These are phyloP conservation scores for Cephus pulcher DNA, from an alignment of 2,888 invertebrate genomes.

Conservation along the genomic window DNA sequence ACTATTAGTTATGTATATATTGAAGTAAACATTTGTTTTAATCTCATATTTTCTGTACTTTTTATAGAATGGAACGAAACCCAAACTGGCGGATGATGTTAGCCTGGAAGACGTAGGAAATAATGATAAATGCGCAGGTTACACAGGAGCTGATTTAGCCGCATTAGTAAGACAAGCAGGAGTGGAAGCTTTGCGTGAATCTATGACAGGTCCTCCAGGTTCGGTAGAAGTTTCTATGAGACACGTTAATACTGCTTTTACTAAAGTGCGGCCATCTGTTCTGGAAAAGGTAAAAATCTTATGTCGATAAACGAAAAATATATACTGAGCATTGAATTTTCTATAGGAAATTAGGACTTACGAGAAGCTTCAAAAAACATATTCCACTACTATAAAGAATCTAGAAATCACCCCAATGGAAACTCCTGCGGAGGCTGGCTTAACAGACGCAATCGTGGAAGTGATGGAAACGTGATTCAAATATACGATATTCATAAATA, in stretches of 20 bases:
- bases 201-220: conserved; percentile 71
- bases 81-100: conserved; percentile 81
- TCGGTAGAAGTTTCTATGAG: conserved; percentile 69
- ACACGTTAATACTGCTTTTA: conserved; percentile 83
- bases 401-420: conserved; percentile 72
- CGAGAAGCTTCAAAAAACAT: conserved; percentile 77
- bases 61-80: conserved; percentile 81
- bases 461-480: conserved; percentile 55
- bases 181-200: conserved; percentile 81
- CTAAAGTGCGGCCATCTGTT: conserved; percentile 89
- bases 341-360: conserved; percentile 80
- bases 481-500: not conserved
- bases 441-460: conserved; percentile 52
- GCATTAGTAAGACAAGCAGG: conserved; percentile 91
- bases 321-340: conserved; percentile 18
- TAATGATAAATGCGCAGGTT: conserved; percentile 78
- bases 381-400: conserved; percentile 69
- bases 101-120: conserved; percentile 78
- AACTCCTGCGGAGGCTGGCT: conserved; percentile 48
- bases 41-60: conserved; percentile 6
- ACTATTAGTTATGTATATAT: not conserved
- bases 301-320: not conserved
- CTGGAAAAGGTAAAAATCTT: conserved; percentile 72
- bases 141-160: conserved; percentile 94
- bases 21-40: not conserved